A percentile compares a stretch with the other conserved stretches of the same genome.
These are phyloP conservation scores for Luscinia megarhynchos DNA, from an alignment of 2,797 vertebrate genomes.

Conservation along the genomic window DNA sequence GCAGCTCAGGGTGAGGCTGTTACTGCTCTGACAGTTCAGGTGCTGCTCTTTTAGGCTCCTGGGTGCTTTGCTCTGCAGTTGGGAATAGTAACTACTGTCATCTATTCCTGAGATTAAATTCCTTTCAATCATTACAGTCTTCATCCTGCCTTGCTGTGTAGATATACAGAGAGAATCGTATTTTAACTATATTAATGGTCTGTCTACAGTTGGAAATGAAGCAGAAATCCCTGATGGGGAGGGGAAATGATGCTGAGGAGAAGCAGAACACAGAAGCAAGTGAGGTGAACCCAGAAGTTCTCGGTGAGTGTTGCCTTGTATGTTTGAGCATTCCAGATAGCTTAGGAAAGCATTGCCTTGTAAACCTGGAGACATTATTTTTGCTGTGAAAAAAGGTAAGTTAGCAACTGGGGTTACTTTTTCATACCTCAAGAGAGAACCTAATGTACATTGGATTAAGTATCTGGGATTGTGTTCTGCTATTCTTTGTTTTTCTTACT, in stretches of 20 bases:
- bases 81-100: not conserved
- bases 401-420: not conserved
- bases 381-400: not conserved
- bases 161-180: not conserved
- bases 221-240: conserved; percentile 88
- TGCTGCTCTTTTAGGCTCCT: not conserved
- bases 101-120: not conserved
- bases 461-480: not conserved
- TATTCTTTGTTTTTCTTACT: not conserved
- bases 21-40: not conserved
- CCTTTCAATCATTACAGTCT: not conserved
- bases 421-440: not conserved
- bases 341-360: not conserved
- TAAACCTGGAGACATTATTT: not conserved
- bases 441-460: not conserved
- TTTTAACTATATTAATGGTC: conserved; percentile 42
- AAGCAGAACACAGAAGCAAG: conserved; percentile 72
- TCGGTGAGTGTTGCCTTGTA: conserved; percentile 81
- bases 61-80: not conserved
- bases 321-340: not conserved
- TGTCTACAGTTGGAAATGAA: conserved; percentile 94
- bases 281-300: conserved; percentile 88
- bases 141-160: not conserved
- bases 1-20: not conserved
- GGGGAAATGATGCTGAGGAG: conserved; percentile 84